phyloP scores from a whole-genome alignment of 2,797 vertebrate species.

The Limosa lapponica region DNA sequence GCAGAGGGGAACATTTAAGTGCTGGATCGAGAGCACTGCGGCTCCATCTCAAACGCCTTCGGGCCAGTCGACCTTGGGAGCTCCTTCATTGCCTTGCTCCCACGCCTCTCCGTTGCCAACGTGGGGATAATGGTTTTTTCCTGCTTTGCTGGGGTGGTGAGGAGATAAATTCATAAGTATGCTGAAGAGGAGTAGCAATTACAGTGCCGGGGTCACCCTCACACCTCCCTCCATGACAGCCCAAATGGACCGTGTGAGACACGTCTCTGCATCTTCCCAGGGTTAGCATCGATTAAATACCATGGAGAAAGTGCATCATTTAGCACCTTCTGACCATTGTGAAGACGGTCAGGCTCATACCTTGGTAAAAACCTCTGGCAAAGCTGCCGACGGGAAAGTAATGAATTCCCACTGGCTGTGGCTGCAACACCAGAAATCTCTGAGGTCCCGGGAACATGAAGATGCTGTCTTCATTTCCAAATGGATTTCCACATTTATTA shows the following conservation, averaged over 20 bases:
- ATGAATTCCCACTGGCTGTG: background rate
- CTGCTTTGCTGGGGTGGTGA: background rate
- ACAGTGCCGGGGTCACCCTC: background rate
- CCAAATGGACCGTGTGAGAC: background rate
- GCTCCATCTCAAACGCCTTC: background rate
- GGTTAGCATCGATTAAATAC: background rate
- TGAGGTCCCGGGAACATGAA: background rate
- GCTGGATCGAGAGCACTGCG: background rate
- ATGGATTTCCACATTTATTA: constrained; percentile 53
- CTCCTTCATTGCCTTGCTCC: background rate
- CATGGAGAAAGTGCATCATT: background rate
- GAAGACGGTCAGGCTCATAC: background rate
- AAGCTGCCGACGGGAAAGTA: background rate
- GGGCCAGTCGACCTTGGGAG: background rate
- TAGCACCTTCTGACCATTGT: background rate
- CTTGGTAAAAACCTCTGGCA: constrained; percentile 12
- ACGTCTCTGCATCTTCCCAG: background rate
- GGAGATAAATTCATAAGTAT: background rate
- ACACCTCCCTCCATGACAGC: background rate
- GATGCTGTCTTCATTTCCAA: background rate
- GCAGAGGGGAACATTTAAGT: background rate
- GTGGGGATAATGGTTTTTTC: background rate
- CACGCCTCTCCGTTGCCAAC: background rate
- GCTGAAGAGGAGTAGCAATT: background rate
- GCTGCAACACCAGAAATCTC: background rate